Evolutionary conservation across 2,797 vertebrate genomes (phyloP), one percentile per base, ranked within the genome.

Genomic region (Channallabes apus): DNA sequence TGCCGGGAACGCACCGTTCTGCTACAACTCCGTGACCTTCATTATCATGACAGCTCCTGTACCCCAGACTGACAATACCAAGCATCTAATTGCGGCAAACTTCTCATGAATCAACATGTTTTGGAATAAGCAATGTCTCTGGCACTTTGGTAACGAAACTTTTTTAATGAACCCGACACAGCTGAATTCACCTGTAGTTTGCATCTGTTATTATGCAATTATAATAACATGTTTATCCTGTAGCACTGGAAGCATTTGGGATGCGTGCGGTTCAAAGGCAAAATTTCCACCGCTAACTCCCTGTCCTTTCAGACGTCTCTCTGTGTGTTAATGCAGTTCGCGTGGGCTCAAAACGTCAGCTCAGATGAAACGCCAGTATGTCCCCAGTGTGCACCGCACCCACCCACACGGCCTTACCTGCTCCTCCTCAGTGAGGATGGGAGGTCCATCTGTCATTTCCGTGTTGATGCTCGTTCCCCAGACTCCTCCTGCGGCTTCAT

Each of bases 381-480:
- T 89, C 88, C 86, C 87, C 71, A 38, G 86, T 35, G 86, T 87
- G 65, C 80, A 14, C 56, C 4, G 69, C 56, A 73, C 81, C 65
- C 75, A 20, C 72, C 46, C 71, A 67, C 65, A n/a, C 61, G 62
- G 62, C 69, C 82, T 85, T 78, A 67, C 84, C 87, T 86, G 72
- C 89, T 86, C 79, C 61, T 80, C 85, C 83, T 76, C 84, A 75
- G 80, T 51, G 82, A 85, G 68, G 68, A 88, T 84, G 87, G 88
- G 89, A 89, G 88, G 90, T 89, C 88, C 87, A 64, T 88, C 87
- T 90, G 90, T 90, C 90, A 89, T 88, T 84, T 80, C 87, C 38
- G 61, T 35, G 65, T 85, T n/a, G 80, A 59, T 83, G 79, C 75
- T 85, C 77, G 75, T 82, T 87, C 84, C 86, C 77, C 81, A 82